Conservation (phyloP, 2,113 vertebrate species). For the Alexandromys fortis region DNA sequence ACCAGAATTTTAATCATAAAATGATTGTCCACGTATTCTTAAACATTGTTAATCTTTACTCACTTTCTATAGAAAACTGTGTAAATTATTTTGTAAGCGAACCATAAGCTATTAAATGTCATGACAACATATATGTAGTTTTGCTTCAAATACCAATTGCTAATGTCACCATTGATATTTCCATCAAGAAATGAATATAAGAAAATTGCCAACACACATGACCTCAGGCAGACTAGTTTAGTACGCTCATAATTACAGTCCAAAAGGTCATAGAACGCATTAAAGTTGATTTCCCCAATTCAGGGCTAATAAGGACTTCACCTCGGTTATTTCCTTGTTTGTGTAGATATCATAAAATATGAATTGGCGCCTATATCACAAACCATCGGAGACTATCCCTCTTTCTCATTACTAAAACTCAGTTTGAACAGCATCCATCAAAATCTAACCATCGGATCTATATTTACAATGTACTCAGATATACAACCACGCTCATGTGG, state of each 20-base stretch:
- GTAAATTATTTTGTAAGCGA: conserved; percentile 22
- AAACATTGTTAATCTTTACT: background rate
- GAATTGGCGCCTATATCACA: conserved; percentile 19
- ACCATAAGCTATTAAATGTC: background rate
- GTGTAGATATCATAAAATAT: conserved; percentile 42
- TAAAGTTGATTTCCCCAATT: conserved; percentile 54
- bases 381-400: conserved; percentile 8
- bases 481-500: background rate
- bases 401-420: conserved; percentile 53
- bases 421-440: conserved; percentile 42
- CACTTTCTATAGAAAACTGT: background rate
- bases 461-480: conserved; percentile 7
- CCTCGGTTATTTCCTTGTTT: conserved; percentile 39
- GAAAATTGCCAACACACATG: background rate
- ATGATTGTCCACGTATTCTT: background rate
- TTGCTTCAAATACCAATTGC: background rate
- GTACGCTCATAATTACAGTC: background rate
- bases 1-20: conserved; percentile 4
- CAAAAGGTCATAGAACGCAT: conserved; percentile 42
- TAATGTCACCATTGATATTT: background rate
- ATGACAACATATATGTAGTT: background rate
- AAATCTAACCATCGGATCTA: conserved; percentile 17
- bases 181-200: background rate
- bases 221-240: background rate
- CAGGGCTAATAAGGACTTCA: conserved; percentile 38